Evolutionary conservation across 1,140 invertebrate species (phyloP).

Genomic region (Hycleus cichorii): DNA sequence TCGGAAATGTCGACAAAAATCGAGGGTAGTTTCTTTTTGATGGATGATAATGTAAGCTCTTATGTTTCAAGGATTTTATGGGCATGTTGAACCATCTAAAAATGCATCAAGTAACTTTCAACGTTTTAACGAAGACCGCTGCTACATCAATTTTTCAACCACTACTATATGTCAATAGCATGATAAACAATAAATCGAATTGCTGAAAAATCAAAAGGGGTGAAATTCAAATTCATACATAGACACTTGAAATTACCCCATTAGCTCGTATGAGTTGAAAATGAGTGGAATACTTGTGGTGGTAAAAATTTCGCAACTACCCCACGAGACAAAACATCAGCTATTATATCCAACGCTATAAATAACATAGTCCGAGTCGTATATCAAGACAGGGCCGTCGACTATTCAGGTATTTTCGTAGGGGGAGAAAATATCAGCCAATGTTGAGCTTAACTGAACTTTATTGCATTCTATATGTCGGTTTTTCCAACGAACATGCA

Average conservation of each 20-base stretch:
- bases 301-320: slow-evolving; percentile 1
- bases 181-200: too few relatives aligned
- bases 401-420: slow-evolving; percentile 10
- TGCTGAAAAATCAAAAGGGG: too few relatives aligned
- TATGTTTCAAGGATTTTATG: slow-evolving; percentile 1
- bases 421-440: slow-evolving; percentile 8
- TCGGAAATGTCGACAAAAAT: slow-evolving; percentile 1
- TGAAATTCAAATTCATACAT: too few relatives aligned
- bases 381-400: slow-evolving; percentile 7
- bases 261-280: too few relatives aligned
- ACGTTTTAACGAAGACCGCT: too few relatives aligned
- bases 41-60: slow-evolving; percentile 8
- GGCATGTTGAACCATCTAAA: too few relatives aligned
- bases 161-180: too few relatives aligned
- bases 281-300: too few relatives aligned
- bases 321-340: slow-evolving; percentile 9
- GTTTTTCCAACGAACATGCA: too few relatives aligned
- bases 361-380: slow-evolving; percentile 10
- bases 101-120: too few relatives aligned
- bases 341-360: slow-evolving; percentile 4
- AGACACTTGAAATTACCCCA: too few relatives aligned
- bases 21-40: slow-evolving; percentile 2
- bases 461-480: slow-evolving; percentile 1
- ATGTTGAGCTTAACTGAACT: slow-evolving; percentile 13
- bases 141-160: too few relatives aligned